Evolutionary conservation across 2,113 vertebrate species (phyloP).

Genomic region (Myotis yumanensis): DNA sequence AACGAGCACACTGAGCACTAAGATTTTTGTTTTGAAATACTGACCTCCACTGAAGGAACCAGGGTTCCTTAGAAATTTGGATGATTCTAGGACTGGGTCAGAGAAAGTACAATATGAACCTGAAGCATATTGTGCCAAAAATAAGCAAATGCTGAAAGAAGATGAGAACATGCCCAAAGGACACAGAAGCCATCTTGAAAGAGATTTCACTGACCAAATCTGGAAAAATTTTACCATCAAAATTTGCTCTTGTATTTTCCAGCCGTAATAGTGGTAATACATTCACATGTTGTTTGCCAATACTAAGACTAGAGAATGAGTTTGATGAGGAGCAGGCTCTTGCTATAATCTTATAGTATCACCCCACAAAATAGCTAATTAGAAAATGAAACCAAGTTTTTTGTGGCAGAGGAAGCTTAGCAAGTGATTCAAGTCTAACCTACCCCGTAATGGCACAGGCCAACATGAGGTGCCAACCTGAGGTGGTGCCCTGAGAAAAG

Average conservation of each 20-base stretch:
- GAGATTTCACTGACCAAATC: neutral
- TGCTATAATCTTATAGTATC: neutral
- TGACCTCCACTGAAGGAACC: neutral
- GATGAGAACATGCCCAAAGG: neutral
- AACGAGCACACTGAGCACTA: neutral
- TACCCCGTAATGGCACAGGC: neutral
- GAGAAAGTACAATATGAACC: neutral
- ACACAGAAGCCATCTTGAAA: neutral
- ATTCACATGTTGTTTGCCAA: neutral
- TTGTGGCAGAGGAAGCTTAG: neutral
- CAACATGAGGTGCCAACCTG: neutral
- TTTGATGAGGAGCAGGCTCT: neutral
- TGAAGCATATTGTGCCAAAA: neutral
- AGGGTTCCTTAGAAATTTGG: neutral
- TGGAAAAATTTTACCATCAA: neutral
- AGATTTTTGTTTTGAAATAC: neutral
- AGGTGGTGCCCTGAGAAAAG: neutral
- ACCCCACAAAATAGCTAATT: neutral
- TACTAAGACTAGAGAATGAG: neutral
- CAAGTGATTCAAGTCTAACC: neutral
- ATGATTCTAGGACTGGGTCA: neutral
- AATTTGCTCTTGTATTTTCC: neutral
- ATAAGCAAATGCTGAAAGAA: neutral
- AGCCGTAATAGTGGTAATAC: neutral
- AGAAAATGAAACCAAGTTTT: neutral